phyloP scores from a whole-genome alignment of 2,888 invertebrate genomes.

The Elysia crispata region DNA sequence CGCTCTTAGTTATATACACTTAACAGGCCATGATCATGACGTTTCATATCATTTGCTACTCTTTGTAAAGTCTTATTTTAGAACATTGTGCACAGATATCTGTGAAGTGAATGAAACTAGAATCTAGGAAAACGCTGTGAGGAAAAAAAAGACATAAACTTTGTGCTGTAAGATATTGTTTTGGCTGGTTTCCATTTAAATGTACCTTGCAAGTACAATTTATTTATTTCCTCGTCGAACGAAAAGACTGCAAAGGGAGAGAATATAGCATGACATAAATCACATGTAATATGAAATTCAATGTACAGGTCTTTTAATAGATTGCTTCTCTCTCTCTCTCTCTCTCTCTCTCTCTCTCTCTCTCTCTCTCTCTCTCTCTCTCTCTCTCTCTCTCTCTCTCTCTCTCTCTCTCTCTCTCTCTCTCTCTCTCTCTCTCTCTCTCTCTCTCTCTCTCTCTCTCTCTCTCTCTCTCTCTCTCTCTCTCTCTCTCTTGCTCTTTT shows the following conservation, averaged over 20 bases:
- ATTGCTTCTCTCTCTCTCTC: neutral
- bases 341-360: constrained; percentile 7
- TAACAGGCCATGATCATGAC: no score
- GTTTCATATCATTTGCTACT: no score
- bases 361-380: constrained; percentile 9
- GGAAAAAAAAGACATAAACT: no score
- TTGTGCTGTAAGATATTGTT: no score
- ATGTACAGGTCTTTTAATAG: neutral
- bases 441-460: constrained; percentile 9
- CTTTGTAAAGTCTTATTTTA: no score
- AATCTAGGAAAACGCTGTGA: no score
- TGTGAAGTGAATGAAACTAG: no score
- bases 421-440: constrained; percentile 1
- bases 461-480: constrained; percentile 5
- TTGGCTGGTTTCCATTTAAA: neutral
- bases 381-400: constrained; percentile 3
- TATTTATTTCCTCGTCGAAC: constrained; percentile 47
- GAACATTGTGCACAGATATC: no score
- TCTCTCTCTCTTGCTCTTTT: neutral
- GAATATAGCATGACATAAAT: neutral
- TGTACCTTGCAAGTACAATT: constrained; percentile 44
- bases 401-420: neutral
- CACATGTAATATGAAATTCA: neutral
- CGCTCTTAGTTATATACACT: no score
- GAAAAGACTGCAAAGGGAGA: constrained; percentile 42